These are phyloP conservation scores for Ptilorrhoa leucosticta DNA, from an alignment of 2,113 vertebrate genomes.

Conservation along the genomic window DNA sequence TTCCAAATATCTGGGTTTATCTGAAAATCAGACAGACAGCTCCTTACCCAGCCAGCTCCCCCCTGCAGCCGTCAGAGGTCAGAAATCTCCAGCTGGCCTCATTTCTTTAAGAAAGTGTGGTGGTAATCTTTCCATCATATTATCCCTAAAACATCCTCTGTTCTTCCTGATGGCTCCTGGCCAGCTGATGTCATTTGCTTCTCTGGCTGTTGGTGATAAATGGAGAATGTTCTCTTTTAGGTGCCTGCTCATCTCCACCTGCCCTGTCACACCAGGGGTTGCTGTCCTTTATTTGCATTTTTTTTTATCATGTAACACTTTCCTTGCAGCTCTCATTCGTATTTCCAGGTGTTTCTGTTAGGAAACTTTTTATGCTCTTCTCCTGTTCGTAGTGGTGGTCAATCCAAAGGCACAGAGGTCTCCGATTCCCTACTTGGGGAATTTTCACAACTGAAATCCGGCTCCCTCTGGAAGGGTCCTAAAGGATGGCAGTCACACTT, in stretches of 20 bases:
- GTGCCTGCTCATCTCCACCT: neutral
- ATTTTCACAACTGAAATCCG: neutral
- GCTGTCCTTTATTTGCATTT: neutral
- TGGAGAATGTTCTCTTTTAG: neutral
- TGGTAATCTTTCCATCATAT: constrained; percentile 60
- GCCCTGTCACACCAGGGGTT: neutral
- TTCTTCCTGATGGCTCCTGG: neutral
- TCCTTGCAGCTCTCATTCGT: rapidly evolving
- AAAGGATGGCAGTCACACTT: neutral
- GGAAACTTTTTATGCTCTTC: neutral
- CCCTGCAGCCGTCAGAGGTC: neutral
- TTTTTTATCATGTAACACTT: rapidly evolving
- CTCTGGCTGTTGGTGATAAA: neutral
- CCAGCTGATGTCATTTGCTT: constrained; percentile 39
- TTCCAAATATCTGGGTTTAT: neutral
- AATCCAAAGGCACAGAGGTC: neutral
- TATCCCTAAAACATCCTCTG: constrained; percentile 36
- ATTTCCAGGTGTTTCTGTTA: neutral
- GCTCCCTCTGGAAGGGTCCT: neutral
- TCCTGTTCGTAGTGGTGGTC: neutral
- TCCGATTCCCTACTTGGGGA: neutral
- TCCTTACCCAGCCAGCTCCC: neutral
- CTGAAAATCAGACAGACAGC: neutral
- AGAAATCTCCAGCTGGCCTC: constrained; percentile 49
- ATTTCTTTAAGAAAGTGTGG: constrained; percentile 63